phyloP scores from a whole-genome alignment of 1,140 invertebrate genomes.

The Drosophila funebris region DNA sequence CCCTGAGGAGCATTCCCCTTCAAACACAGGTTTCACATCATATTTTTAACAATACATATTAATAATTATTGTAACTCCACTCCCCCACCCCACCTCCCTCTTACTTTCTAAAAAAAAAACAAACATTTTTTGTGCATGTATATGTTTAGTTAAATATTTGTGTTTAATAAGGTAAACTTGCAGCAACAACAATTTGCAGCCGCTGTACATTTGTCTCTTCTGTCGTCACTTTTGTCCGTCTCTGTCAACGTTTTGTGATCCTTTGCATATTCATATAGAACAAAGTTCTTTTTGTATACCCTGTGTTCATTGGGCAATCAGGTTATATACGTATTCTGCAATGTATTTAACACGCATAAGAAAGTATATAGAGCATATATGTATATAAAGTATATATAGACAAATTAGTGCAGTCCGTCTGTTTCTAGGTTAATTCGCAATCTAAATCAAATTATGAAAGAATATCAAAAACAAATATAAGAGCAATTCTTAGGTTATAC shows the following conservation, averaged over 20 bases:
- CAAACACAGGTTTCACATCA: constrained; percentile 13
- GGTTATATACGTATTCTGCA: no score
- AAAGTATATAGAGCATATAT: no score
- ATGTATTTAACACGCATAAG: no score
- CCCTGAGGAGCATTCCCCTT: constrained; percentile 13
- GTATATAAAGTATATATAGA: no score
- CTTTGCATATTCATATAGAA: not conserved
- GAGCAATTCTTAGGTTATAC: no score
- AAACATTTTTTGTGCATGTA: constrained; percentile 25
- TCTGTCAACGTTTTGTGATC: not conserved
- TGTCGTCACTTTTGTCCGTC: not conserved
- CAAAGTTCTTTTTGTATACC: no score
- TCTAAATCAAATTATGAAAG: not conserved
- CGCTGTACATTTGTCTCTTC: not conserved
- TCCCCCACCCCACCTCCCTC: not conserved
- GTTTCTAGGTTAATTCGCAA: no score
- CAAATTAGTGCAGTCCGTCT: no score
- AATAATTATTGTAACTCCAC: not conserved
- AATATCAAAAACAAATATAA: no score
- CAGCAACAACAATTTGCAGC: not conserved
- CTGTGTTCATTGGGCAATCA: no score
- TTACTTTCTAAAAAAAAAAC: not conserved
- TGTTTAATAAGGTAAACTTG: constrained; percentile 23
- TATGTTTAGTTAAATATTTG: constrained; percentile 25
- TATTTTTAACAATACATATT: constrained; percentile 17